These are phyloP conservation scores for Hirtodrosophila trivittata DNA, from an alignment of 2,888 invertebrate species.

Conservation along the genomic window DNA sequence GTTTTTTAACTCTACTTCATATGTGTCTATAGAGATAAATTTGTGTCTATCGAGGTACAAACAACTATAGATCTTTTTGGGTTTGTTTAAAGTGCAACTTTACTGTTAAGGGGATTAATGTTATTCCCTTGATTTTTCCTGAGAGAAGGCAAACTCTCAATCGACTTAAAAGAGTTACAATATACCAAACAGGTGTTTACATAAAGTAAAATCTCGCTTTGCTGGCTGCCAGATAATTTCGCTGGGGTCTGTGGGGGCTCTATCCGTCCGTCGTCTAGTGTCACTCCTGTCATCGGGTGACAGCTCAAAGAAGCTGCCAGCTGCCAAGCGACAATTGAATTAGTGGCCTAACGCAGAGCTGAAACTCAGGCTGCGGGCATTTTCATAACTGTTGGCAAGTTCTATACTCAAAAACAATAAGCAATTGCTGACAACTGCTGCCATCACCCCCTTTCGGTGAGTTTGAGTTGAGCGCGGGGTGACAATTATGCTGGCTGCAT, in stretches of 20 bases:
- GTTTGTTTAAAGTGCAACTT: no score
- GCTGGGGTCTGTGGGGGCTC: conserved; percentile 36
- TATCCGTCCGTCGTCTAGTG: conserved; percentile 11
- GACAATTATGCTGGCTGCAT: conserved; percentile 54
- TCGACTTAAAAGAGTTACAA: conserved; percentile 1
- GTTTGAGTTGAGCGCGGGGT: conserved; percentile 21
- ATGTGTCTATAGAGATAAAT: no score
- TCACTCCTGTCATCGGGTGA: conserved; percentile 8
- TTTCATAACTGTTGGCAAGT: conserved; percentile 3
- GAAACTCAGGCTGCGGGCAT: not conserved
- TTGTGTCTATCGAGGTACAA: no score
- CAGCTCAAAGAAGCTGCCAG: conserved; percentile 29
- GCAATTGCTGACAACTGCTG: not conserved
- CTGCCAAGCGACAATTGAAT: conserved; percentile 24
- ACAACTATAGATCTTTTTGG: no score
- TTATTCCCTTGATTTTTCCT: no score
- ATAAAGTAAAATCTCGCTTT: conserved; percentile 28
- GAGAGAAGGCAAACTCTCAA: no score
- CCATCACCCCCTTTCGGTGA: not conserved
- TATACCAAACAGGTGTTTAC: conserved; percentile 55
- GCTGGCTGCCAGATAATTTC: conserved; percentile 23
- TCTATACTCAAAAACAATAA: conserved; percentile 14
- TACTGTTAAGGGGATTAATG: no score
- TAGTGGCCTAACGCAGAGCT: not conserved
- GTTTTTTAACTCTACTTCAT: no score